A percentile compares a stretch with the other conserved stretches of the same genome.
Conservation (phyloP, 1,140 invertebrate genomes). For the Pararge aegeria region DNA sequence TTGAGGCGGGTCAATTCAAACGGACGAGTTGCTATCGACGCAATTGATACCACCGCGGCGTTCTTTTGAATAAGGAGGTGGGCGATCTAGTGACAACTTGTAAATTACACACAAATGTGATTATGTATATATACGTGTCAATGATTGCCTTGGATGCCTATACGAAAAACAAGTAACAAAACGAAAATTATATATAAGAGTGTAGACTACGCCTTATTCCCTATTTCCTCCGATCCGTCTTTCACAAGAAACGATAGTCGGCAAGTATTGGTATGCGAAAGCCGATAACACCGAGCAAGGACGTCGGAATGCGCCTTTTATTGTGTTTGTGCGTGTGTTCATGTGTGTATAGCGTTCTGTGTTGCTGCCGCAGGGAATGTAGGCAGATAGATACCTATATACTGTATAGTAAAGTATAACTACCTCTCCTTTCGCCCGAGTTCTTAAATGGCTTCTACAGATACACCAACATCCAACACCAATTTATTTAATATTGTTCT, state of each 20-base stretch:
- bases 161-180: too few relatives aligned
- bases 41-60: constrained; percentile 20
- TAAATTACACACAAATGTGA: constrained; percentile 4
- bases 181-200: neutral
- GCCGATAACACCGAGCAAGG: constrained; percentile 35
- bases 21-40: constrained; percentile 20
- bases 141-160: too few relatives aligned
- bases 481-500: too few relatives aligned
- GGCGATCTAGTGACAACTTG: neutral
- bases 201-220: neutral
- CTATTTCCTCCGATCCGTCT: neutral
- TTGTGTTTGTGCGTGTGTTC: constrained; percentile 22
- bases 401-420: too few relatives aligned
- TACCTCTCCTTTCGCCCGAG: neutral
- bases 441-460: neutral
- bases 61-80: constrained; percentile 10
- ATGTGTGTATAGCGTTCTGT: constrained; percentile 19
- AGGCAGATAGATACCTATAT: neutral
- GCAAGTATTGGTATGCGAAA: constrained; percentile 23
- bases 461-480: neutral
- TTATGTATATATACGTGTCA: too few relatives aligned
- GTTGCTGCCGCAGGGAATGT: neutral
- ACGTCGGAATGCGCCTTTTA: constrained; percentile 17
- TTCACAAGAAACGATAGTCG: constrained; percentile 14
- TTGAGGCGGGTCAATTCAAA: constrained; percentile 26